Evolutionary conservation across 2,113 vertebrate species (phyloP).

Genomic region (Vidua macroura): DNA sequence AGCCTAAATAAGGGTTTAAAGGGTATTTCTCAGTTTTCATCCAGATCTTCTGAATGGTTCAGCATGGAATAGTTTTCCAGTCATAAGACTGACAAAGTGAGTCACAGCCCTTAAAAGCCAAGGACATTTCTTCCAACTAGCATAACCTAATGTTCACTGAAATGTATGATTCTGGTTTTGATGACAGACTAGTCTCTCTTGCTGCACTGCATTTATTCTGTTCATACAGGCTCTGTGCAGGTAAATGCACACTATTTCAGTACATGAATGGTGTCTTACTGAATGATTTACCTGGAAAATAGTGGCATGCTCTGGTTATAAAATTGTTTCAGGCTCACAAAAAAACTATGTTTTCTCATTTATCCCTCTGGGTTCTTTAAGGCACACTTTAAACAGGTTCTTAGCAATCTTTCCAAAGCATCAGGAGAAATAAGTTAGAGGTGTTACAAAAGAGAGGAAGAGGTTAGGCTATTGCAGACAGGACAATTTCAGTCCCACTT

Average conservation of each 20-base stretch:
- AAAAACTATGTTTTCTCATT: background rate
- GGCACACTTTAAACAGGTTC: background rate
- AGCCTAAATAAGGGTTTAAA: background rate
- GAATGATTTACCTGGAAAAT: background rate
- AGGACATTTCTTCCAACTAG: background rate
- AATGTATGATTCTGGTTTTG: background rate
- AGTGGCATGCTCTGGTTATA: background rate
- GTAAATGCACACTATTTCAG: background rate
- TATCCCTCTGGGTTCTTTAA: background rate
- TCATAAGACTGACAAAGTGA: background rate
- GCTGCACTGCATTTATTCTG: background rate
- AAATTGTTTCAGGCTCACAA: background rate
- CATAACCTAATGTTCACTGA: background rate
- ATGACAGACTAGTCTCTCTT: background rate
- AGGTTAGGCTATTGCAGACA: background rate
- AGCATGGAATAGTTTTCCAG: background rate
- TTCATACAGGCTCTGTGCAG: background rate
- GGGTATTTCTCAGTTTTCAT: background rate
- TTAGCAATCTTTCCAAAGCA: background rate
- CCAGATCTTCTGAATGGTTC: background rate
- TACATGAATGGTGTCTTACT: background rate
- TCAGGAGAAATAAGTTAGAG: background rate
- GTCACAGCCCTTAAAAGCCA: conserved; percentile 14
- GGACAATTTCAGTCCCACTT: background rate
- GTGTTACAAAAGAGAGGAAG: background rate